phyloP scores from a whole-genome alignment of 2,888 invertebrate genomes.

The Sinhomidia bicolor region DNA sequence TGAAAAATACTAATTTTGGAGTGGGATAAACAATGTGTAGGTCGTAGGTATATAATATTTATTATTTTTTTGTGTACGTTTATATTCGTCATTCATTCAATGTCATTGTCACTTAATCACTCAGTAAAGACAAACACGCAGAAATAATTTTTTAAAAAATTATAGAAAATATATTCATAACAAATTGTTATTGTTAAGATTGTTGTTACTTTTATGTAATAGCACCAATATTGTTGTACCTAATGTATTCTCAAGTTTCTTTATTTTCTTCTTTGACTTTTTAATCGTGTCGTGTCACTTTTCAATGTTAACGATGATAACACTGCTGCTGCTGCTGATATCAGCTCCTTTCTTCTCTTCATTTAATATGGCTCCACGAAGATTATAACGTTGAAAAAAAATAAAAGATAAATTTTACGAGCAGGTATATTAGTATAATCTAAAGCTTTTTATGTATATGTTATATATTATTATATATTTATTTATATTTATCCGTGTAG shows the following conservation, averaged over 20 bases:
- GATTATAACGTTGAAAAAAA: background rate
- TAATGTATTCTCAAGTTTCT: background rate
- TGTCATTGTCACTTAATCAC: background rate
- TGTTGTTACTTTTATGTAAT: background rate
- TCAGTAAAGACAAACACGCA: background rate
- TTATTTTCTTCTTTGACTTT: conserved; percentile 1
- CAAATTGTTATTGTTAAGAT: background rate
- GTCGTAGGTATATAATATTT: too few species aligned
- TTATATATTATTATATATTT: background rate
- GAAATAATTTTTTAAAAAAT: background rate
- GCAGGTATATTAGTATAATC: background rate
- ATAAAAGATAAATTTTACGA: background rate
- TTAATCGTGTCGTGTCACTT: background rate
- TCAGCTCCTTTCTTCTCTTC: background rate
- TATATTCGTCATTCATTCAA: background rate
- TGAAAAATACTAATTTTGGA: too few species aligned
- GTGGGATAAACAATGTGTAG: too few species aligned
- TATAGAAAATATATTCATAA: background rate
- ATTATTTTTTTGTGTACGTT: background rate
- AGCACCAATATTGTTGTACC: conserved; percentile 19
- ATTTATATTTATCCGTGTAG: background rate
- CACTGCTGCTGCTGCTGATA: background rate
- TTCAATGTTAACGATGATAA: background rate
- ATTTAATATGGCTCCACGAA: background rate
- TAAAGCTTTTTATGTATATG: background rate